phyloP scores from a whole-genome alignment of 2,113 vertebrate species.

The Xiphias gladius region DNA sequence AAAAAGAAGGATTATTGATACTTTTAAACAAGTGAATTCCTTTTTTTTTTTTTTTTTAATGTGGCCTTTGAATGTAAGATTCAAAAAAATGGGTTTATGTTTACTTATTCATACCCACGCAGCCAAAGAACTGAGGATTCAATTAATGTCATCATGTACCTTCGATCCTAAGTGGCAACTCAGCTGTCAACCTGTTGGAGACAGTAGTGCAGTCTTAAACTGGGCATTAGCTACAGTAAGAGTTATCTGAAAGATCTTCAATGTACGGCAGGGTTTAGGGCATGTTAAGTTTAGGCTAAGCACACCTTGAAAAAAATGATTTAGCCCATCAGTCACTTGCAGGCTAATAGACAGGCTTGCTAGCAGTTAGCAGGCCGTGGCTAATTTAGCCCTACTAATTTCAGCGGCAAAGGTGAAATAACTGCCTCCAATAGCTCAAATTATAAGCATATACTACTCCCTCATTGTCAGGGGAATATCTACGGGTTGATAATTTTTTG shows the following conservation, averaged over 20 bases:
- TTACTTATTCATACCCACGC: neutral
- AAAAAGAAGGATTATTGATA: neutral
- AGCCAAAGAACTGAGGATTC: no score
- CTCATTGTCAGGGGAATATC: rapidly evolving
- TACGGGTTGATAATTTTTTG: neutral
- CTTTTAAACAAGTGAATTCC: neutral
- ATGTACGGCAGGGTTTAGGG: no score
- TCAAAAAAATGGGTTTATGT: neutral
- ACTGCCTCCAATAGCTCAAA: rapidly evolving
- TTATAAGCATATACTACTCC: no score
- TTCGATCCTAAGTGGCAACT: no score
- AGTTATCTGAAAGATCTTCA: no score
- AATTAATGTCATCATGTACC: no score
- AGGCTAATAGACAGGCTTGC: neutral
- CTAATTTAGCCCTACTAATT: neutral
- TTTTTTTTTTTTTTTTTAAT: neutral
- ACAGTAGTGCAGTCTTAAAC: no score
- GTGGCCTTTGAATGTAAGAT: no score
- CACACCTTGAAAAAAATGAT: neutral
- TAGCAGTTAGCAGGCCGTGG: slow-evolving; percentile 22
- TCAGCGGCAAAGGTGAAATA: neutral
- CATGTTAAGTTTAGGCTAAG: no score
- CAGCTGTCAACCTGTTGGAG: no score
- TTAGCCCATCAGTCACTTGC: neutral
- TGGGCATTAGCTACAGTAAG: no score